Conservation (phyloP, 1,140 invertebrate species). For the Diachasmimorpha longicaudata region DNA sequence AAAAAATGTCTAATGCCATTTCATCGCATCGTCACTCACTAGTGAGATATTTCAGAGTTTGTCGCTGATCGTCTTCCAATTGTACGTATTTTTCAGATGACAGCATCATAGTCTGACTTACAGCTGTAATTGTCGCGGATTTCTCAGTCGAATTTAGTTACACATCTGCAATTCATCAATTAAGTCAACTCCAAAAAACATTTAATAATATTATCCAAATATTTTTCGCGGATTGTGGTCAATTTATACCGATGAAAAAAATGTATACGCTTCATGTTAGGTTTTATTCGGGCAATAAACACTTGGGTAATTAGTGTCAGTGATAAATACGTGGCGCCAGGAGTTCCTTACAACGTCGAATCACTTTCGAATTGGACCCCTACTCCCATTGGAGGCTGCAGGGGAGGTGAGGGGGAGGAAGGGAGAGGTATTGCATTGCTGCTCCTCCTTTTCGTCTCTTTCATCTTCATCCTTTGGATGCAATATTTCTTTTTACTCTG, state of each 20-base stretch:
- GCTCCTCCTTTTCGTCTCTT: background rate
- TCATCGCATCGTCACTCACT: no score
- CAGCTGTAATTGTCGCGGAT: no score
- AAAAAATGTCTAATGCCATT: no score
- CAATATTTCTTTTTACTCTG: background rate
- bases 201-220: background rate
- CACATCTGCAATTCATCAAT: no score
- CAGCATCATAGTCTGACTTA: no score
- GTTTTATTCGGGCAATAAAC: constrained; percentile 23
- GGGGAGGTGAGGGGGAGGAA: background rate
- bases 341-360: constrained; percentile 19
- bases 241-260: background rate
- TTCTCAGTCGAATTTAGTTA: no score
- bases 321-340: constrained; percentile 25
- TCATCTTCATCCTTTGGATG: background rate
- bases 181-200: background rate
- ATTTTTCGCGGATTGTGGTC: background rate
- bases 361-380: constrained; percentile 23
- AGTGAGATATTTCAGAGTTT: no score
- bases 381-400: background rate
- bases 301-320: constrained; percentile 15
- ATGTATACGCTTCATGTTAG: constrained; percentile 2
- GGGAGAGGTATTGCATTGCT: constrained; percentile 8
- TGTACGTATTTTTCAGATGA: no score
- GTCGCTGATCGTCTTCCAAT: no score